These are phyloP conservation scores for Chymomyza costata DNA, from an alignment of 1,140 invertebrate genomes.

Conservation along the genomic window DNA sequence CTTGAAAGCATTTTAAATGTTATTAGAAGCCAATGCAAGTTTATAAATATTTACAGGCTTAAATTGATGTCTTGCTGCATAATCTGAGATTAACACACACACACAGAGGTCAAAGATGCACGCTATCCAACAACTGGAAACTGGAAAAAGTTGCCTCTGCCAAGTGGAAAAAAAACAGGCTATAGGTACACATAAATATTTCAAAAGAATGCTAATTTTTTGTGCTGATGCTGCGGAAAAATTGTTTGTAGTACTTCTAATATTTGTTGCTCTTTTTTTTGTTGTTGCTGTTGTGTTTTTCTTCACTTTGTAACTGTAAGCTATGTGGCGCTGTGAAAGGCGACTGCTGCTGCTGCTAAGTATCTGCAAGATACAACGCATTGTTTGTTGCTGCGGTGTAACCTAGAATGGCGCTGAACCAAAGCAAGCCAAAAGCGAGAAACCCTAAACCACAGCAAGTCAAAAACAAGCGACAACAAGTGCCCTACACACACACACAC, in stretches of 20 bases:
- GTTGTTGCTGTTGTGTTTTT: constrained; percentile 28
- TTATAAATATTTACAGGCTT: constrained; percentile 58
- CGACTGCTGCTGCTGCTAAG: constrained; percentile 27
- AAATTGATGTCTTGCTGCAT: too few species aligned
- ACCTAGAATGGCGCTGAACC: constrained; percentile 61
- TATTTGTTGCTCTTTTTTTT: constrained; percentile 16
- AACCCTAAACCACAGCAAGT: constrained; percentile 32
- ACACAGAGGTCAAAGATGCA: too few species aligned
- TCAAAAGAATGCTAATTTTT: constrained; percentile 65
- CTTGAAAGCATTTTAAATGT: constrained; percentile 62
- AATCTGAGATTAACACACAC: too few species aligned
- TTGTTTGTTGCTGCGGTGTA: constrained; percentile 49
- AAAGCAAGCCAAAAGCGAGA: constrained; percentile 19
- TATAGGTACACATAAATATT: constrained; percentile 53
- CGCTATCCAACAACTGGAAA: too few species aligned
- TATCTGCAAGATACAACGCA: constrained; percentile 38
- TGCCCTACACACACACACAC: constrained; percentile 25
- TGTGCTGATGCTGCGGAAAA: too few species aligned
- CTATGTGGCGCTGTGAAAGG: constrained; percentile 32
- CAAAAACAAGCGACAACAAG: constrained; percentile 39
- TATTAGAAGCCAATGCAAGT: constrained; percentile 39
- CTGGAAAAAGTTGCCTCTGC: too few species aligned
- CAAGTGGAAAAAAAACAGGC: too few species aligned
- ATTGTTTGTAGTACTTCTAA: too few species aligned
- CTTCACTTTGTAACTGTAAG: constrained; percentile 34